A percentile compares a stretch with the other conserved stretches of the same genome.
Evolutionary conservation across 2,888 invertebrate species (phyloP).

Genomic region (Euplagia quadripunctaria): DNA sequence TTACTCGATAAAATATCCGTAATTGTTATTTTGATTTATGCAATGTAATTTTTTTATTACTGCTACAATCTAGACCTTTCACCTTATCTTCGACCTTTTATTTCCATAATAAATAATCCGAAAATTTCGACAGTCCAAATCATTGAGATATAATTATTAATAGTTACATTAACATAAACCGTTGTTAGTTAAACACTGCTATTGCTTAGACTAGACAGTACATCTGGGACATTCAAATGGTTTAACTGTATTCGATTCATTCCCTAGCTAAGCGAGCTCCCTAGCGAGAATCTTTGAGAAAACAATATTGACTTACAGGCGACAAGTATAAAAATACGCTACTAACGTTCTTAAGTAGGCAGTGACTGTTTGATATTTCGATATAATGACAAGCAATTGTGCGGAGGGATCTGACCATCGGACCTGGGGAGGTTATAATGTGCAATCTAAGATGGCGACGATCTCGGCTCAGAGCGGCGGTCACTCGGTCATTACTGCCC

Average conservation of each 20-base stretch:
- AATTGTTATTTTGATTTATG: not conserved
- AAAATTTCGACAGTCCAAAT: too few relatives aligned
- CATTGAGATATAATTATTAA: too few relatives aligned
- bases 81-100: too few relatives aligned
- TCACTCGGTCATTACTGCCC: slow-evolving; percentile 87
- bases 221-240: not conserved
- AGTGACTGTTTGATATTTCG: slow-evolving; percentile 41
- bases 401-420: slow-evolving; percentile 34
- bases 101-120: too few relatives aligned
- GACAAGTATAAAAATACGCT: slow-evolving; percentile 9
- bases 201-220: not conserved
- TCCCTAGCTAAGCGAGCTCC: too few relatives aligned
- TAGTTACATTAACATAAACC: not conserved
- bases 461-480: slow-evolving; percentile 66
- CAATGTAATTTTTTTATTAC: not conserved
- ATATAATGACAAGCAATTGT: slow-evolving; percentile 38
- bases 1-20: not conserved
- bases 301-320: not conserved
- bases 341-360: slow-evolving; percentile 23
- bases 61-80: not conserved
- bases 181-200: not conserved
- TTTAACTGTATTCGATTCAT: not conserved
- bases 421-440: slow-evolving; percentile 44
- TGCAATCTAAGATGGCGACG: slow-evolving; percentile 59
- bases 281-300: not conserved